Conservation (phyloP, 1,140 invertebrate genomes). For the Thaumatotibia leucotreta region DNA sequence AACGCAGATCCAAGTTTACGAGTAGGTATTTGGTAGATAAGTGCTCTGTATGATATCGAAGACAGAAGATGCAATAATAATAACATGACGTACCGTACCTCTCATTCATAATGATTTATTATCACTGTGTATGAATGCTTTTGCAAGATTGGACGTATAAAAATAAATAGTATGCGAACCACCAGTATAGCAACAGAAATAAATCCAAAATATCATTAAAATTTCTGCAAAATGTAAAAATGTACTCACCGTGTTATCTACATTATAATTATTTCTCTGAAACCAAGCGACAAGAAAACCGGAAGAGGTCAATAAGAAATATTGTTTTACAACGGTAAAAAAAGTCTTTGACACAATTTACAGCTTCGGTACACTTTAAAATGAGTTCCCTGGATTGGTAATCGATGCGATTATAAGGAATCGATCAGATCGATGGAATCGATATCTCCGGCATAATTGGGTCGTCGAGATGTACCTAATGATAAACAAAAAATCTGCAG, state of each 20-base stretch:
- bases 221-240: too few species aligned
- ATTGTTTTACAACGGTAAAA: not conserved
- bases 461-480: not conserved
- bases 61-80: too few species aligned
- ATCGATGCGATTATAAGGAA: not conserved
- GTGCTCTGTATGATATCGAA: too few species aligned
- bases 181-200: too few species aligned
- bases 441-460: slow-evolving; percentile 9
- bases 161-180: too few species aligned
- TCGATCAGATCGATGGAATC: not conserved
- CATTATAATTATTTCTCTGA: not conserved
- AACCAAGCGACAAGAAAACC: not conserved
- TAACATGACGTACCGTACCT: too few species aligned
- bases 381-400: slow-evolving; percentile 6
- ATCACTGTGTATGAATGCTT: too few species aligned
- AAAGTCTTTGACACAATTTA: slow-evolving; percentile 3
- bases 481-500: slow-evolving; percentile 7
- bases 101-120: too few species aligned
- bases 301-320: not conserved
- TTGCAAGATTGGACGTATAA: too few species aligned
- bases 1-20: not conserved
- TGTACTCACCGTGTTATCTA: too few species aligned
- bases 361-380: slow-evolving; percentile 3
- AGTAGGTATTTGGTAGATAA: too few species aligned
- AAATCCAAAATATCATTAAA: too few species aligned